phyloP scores from a whole-genome alignment of 2,113 vertebrate genomes.

The Caretta caretta region DNA sequence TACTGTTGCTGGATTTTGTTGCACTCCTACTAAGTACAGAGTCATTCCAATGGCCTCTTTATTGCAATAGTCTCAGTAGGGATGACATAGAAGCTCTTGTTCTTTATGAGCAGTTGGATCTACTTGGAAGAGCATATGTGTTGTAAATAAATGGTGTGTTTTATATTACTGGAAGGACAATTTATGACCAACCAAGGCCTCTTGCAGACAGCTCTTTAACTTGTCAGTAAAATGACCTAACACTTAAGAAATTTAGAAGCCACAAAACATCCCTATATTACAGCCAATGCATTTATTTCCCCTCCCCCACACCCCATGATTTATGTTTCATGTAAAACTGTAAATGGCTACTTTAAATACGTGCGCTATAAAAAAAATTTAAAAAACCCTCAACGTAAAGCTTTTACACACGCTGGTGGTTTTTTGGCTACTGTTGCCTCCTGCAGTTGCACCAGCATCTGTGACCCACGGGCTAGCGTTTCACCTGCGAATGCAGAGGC shows the following conservation, averaged over 20 bases:
- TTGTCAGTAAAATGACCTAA: slow-evolving; percentile 82
- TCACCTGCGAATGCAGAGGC: neutral
- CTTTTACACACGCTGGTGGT: slow-evolving; percentile 19
- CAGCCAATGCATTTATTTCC: slow-evolving; percentile 31
- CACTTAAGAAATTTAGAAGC: slow-evolving; percentile 78
- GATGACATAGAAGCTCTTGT: slow-evolving; percentile 69
- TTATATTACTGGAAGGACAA: slow-evolving; percentile 76
- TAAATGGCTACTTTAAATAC: slow-evolving; percentile 61
- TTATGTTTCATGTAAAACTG: slow-evolving; percentile 65
- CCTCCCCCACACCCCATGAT: slow-evolving; percentile 21
- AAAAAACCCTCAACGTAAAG: slow-evolving; percentile 25
- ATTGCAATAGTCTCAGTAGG: slow-evolving; percentile 63
- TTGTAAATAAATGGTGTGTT: slow-evolving; percentile 81
- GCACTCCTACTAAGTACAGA: slow-evolving; percentile 33
- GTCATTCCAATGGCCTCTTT: slow-evolving; percentile 65
- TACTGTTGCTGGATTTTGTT: slow-evolving; percentile 49
- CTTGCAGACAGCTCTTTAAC: slow-evolving; percentile 79
- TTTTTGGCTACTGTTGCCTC: slow-evolving; percentile 11
- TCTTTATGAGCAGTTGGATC: slow-evolving; percentile 77
- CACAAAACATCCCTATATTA: slow-evolving; percentile 63
- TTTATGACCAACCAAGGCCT: slow-evolving; percentile 76
- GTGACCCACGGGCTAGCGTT: fast-evolving
- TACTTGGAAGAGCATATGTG: slow-evolving; percentile 55
- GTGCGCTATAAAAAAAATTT: slow-evolving; percentile 58
- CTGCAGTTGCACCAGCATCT: neutral